Evolutionary conservation across 2,113 vertebrate genomes (phyloP).

Genomic region (Tenrec ecaudatus): DNA sequence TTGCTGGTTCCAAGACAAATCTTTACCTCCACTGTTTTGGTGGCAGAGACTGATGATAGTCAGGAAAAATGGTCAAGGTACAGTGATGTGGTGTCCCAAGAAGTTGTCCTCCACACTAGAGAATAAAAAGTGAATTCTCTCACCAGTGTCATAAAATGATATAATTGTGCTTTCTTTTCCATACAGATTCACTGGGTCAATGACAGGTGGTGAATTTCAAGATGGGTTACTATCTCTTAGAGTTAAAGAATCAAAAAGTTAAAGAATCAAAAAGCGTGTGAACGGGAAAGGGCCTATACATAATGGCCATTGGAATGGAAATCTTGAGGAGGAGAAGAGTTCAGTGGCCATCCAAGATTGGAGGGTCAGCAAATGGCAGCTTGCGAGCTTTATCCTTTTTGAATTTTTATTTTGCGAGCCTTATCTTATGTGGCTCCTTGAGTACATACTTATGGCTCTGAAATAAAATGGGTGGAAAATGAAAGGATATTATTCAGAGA

Average conservation of each 20-base stretch:
- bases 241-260: too few species aligned
- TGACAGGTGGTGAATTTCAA: not conserved
- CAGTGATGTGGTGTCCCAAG: not conserved
- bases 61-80: not conserved
- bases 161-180: not conserved
- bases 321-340: not conserved
- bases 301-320: not conserved
- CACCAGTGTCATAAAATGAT: not conserved
- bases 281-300: not conserved
- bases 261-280: not conserved
- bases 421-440: too few species aligned
- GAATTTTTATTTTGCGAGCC: too few species aligned
- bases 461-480: too few species aligned
- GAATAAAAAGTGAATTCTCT: slow-evolving; percentile 16
- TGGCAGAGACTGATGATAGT: not conserved
- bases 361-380: not conserved
- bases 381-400: too few species aligned
- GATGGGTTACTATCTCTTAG: too few species aligned
- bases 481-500: too few species aligned
- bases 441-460: too few species aligned
- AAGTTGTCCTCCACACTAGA: slow-evolving; percentile 36
- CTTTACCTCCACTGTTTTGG: not conserved
- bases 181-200: not conserved
- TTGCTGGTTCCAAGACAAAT: not conserved
- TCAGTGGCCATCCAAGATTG: not conserved